Conservation (phyloP, 2,113 vertebrate genomes). For the Pterocles gutturalis region DNA sequence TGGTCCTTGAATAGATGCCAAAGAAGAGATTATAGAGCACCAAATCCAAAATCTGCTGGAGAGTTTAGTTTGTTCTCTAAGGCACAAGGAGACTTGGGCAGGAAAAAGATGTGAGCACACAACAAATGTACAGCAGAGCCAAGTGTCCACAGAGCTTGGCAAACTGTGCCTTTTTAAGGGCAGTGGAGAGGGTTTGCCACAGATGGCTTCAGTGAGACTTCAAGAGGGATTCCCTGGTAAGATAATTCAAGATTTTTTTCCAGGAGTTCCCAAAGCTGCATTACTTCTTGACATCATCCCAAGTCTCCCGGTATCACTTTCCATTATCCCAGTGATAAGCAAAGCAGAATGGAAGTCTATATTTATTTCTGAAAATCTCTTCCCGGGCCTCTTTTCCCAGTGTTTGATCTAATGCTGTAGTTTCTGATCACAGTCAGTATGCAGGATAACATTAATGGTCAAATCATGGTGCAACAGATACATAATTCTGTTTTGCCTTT, state of each 20-base stretch:
- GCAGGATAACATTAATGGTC: background rate
- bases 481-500: background rate
- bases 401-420: background rate
- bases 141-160: background rate
- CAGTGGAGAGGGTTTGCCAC: background rate
- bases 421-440: background rate
- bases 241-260: background rate
- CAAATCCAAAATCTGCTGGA: background rate
- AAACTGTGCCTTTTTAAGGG: background rate
- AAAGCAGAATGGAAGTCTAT: background rate
- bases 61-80: background rate
- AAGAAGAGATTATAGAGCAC: background rate
- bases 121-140: background rate
- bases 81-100: background rate
- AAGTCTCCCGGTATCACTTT: background rate
- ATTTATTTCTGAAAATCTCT: background rate
- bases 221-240: background rate
- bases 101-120: background rate
- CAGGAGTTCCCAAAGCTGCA: background rate
- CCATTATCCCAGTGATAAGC: background rate
- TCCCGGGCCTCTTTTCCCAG: background rate
- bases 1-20: background rate
- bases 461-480: background rate
- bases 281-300: background rate
- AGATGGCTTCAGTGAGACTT: background rate